Conservation (phyloP, 1,140 invertebrate species). For the Sycobia sp. region DNA sequence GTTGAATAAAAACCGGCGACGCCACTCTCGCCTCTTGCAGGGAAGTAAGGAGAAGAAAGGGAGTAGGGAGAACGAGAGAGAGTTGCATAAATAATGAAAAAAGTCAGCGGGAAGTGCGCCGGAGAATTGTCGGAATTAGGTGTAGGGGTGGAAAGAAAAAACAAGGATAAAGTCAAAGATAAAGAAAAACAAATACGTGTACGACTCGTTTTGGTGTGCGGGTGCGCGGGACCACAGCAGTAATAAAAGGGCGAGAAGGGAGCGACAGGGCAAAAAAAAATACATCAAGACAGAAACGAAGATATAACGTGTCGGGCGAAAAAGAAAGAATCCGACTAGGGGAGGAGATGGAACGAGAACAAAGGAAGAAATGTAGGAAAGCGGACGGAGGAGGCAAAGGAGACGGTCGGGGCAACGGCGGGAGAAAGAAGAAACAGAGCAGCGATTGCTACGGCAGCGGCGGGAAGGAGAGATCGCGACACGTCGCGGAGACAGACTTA, state of each 20-base stretch:
- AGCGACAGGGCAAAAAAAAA: not conserved
- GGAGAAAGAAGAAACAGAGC: conserved; percentile 6
- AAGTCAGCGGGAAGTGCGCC: not conserved
- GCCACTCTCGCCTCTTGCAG: not conserved
- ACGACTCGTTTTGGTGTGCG: not conserved
- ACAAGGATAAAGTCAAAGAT: conserved; percentile 14
- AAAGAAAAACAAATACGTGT: not conserved
- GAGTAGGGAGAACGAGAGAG: not conserved
- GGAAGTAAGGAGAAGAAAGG: not conserved
- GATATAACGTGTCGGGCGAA: conserved; percentile 7
- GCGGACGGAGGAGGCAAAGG: too few relatives aligned
- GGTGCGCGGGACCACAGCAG: not conserved
- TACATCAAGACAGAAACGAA: conserved; percentile 22
- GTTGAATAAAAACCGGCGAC: conserved; percentile 10
- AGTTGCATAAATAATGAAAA: not conserved
- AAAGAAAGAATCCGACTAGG: too few relatives aligned
- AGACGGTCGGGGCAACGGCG: not conserved
- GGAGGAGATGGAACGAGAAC: too few relatives aligned
- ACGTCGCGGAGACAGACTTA: not conserved
- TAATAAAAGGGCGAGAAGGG: not conserved
- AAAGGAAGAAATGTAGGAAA: too few relatives aligned
- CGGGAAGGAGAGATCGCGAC: conserved; percentile 15
- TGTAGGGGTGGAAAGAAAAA: not conserved
- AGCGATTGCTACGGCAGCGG: not conserved
- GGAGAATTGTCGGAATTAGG: conserved; percentile 15